A percentile compares a stretch with the other conserved stretches of the same genome.
These are phyloP conservation scores for Agapornis canus DNA, from an alignment of 2,797 vertebrate genomes.

Conservation along the genomic window DNA sequence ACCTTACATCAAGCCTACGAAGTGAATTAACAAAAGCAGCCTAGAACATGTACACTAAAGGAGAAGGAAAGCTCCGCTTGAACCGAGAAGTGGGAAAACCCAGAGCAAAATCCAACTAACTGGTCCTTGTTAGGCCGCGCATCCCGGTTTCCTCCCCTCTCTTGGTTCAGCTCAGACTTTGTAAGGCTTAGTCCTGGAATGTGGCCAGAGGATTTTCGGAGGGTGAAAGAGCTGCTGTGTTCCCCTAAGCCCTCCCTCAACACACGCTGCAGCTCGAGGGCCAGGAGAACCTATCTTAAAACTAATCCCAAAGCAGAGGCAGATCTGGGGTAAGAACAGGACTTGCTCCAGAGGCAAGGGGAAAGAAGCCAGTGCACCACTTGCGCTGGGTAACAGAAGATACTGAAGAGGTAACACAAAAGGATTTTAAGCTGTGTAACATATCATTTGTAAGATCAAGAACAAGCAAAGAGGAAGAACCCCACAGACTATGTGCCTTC, in stretches of 20 bases:
- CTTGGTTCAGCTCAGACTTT: not conserved
- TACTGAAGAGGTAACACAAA: not conserved
- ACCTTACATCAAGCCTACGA: not conserved
- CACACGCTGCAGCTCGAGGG: not conserved
- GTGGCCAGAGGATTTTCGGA: conserved; percentile 13
- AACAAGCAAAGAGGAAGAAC: not conserved
- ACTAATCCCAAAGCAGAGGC: not conserved
- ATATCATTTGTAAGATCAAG: not conserved
- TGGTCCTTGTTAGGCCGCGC: not conserved
- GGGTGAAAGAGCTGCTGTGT: conserved; percentile 49
- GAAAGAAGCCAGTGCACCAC: not conserved
- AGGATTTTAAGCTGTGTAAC: not conserved
- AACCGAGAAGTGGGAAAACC: not conserved
- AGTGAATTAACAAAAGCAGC: not conserved
- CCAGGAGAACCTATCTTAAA: conserved; percentile 2
- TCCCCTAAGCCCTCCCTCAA: conserved; percentile 3
- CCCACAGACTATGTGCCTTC: not conserved
- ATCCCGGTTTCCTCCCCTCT: not conserved
- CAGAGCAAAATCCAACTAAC: not conserved
- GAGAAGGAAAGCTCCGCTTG: not conserved
- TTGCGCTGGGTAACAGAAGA: fast-evolving
- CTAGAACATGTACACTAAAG: not conserved
- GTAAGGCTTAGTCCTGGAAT: not conserved
- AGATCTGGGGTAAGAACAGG: not conserved
- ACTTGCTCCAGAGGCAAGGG: not conserved